Evolutionary conservation across 1,140 invertebrate genomes (phyloP), one percentile per base, ranked within the genome.

Genomic region (Monomorium pharaonis): DNA sequence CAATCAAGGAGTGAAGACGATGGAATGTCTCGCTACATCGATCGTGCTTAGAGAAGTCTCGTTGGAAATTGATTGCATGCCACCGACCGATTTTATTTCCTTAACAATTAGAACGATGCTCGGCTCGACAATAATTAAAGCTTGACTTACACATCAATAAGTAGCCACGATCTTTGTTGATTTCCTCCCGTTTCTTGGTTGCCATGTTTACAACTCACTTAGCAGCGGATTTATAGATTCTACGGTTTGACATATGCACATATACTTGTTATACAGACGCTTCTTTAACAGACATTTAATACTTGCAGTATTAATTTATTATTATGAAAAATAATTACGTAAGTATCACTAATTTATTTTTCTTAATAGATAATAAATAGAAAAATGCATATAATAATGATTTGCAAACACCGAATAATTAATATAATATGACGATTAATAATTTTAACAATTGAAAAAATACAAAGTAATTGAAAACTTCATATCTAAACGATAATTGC

Each of bases 121-220:
- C 10, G 18, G n/a, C 18, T 10, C 42, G 44, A 81, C 21, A 74
- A 74, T 24, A 74, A 74, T 83, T 83, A 83, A 56, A 83, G 27
- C 9, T 16, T 7, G 67, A 74, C 78, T 83, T 72, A 58, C 65
- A 72, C 54, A 72, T 83, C 37, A 47, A 83, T 72, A 72, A 60
- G 14, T 56, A 47, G n/a, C 18, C 51, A 74, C 33, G 14, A 47
- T 47, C 37, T 54, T 83, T 74, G 78, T 72, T 83, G 78, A 83
- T 44, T 72, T 47, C 24, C 12, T 7, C 3, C 7, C 9, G 5
- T 65, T 65, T 67, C 33, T 24, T 21, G 67, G 78, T 83, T 83
- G 54, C 78, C 21, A 83, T 5, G 78, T 58, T 83, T 56, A 27
- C 21, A 5, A 30, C 10, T 51, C 16, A 30, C 60, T 33, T 63